These are phyloP conservation scores for Cervus canadensis DNA, from an alignment of 2,113 vertebrate species.

Conservation along the genomic window DNA sequence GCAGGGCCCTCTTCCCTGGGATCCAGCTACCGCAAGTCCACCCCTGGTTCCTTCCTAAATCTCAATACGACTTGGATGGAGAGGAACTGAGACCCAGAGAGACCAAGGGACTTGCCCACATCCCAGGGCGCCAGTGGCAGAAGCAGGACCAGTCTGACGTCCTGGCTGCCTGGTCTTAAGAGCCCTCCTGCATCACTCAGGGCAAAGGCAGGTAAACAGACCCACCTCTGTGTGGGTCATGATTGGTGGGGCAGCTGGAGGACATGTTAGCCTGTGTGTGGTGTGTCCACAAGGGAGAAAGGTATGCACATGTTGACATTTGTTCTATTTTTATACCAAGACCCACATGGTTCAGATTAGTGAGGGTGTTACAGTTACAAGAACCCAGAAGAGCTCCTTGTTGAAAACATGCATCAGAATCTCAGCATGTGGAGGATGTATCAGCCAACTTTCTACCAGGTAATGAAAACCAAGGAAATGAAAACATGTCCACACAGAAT, in stretches of 20 bases:
- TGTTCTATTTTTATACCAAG: too few species aligned
- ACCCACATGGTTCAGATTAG: not conserved
- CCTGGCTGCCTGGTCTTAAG: not conserved
- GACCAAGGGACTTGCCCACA: not conserved
- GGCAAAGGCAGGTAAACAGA: not conserved
- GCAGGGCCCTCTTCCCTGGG: not conserved
- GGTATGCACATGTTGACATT: too few species aligned
- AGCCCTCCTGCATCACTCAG: not conserved
- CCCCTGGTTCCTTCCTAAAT: not conserved
- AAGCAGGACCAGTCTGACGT: not conserved
- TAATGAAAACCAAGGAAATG: too few species aligned
- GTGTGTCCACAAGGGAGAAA: not conserved
- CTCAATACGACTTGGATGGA: not conserved
- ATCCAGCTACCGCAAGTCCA: not conserved
- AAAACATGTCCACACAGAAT: not conserved
- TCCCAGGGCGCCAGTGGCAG: not conserved
- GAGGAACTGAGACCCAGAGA: not conserved
- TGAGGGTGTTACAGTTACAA: not conserved
- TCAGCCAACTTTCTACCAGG: not conserved
- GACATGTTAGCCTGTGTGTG: too few species aligned
- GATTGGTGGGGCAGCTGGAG: accelerated
- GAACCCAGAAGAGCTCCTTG: not conserved
- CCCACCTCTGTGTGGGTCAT: accelerated
- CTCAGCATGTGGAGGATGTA: not conserved
- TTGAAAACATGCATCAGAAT: not conserved